phyloP scores from a whole-genome alignment of 2,888 invertebrate genomes.

The Sarcophaga carnaria region DNA sequence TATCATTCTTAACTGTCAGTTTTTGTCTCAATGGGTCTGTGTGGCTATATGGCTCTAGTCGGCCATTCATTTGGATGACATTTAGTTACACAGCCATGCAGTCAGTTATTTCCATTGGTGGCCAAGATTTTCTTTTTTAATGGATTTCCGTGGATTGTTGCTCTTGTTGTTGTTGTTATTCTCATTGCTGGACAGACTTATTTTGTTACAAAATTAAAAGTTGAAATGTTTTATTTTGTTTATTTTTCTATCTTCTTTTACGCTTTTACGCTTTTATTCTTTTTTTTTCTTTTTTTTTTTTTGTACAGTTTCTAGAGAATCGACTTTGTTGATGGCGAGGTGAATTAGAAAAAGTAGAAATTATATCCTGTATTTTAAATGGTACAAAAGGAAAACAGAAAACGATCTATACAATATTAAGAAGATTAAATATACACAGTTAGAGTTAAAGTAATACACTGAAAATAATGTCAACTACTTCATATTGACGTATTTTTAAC shows the following conservation, averaged over 20 bases:
- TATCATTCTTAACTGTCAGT: conserved; percentile 63
- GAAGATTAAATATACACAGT: conserved; percentile 38
- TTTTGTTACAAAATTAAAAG: conserved; percentile 59
- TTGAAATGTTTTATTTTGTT: conserved; percentile 51
- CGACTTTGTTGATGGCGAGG: too few species aligned
- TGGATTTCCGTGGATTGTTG: conserved; percentile 58
- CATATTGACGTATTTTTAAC: too few species aligned
- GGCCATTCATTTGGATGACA: conserved; percentile 54
- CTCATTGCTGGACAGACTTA: conserved; percentile 28
- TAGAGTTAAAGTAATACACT: conserved; percentile 46
- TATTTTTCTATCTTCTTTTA: conserved; percentile 24
- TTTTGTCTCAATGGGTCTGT: conserved; percentile 65
- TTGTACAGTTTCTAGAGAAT: too few species aligned
- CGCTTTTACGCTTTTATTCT: not conserved
- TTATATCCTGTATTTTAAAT: conserved; percentile 22
- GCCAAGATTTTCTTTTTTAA: conserved; percentile 66
- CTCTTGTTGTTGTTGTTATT: conserved; percentile 1
- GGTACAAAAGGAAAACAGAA: conserved; percentile 18
- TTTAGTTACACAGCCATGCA: conserved; percentile 48
- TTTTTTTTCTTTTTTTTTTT: not conserved
- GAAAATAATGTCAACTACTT: not conserved
- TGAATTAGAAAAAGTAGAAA: conserved; percentile 33
- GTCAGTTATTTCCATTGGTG: conserved; percentile 55
- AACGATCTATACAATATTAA: not conserved
- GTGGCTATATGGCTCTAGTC: conserved; percentile 58